These are phyloP conservation scores for Eristalis intricaria DNA, from an alignment of 2,888 invertebrate species.

Conservation along the genomic window DNA sequence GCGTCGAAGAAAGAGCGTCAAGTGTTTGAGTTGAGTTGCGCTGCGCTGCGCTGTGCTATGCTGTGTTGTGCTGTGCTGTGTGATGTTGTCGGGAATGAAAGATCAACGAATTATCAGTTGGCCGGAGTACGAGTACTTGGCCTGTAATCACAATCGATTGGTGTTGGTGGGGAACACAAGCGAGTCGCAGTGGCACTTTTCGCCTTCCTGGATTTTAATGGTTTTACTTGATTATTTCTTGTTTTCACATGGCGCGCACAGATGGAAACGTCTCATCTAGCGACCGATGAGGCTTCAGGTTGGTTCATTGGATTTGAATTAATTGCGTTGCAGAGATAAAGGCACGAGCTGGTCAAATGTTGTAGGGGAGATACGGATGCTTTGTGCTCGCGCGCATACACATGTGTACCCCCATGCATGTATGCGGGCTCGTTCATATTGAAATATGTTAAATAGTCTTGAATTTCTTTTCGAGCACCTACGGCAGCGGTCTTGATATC, in stretches of 20 bases:
- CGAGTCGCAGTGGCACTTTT: slow-evolving; percentile 16
- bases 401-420: neutral
- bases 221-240: slow-evolving; percentile 11
- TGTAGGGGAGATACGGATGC: neutral
- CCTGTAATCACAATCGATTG: slow-evolving; percentile 62
- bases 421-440: slow-evolving; percentile 49
- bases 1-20: neutral
- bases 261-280: slow-evolving; percentile 14
- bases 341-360: neutral
- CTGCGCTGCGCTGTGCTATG: neutral
- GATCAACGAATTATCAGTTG: slow-evolving; percentile 66
- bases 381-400: neutral
- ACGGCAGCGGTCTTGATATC: neutral
- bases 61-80: too few species aligned
- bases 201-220: slow-evolving; percentile 19
- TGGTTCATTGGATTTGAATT: slow-evolving; percentile 54
- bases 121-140: slow-evolving; percentile 25
- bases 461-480: slow-evolving; percentile 19
- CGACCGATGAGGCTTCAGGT: slow-evolving; percentile 17
- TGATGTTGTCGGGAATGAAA: slow-evolving; percentile 45
- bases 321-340: slow-evolving; percentile 48
- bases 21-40: neutral
- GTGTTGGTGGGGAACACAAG: neutral
- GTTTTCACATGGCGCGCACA: slow-evolving; percentile 26
- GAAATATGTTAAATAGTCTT: slow-evolving; percentile 43